These are phyloP conservation scores for Osmoderma eremita DNA, from an alignment of 2,888 invertebrate species.

Conservation along the genomic window DNA sequence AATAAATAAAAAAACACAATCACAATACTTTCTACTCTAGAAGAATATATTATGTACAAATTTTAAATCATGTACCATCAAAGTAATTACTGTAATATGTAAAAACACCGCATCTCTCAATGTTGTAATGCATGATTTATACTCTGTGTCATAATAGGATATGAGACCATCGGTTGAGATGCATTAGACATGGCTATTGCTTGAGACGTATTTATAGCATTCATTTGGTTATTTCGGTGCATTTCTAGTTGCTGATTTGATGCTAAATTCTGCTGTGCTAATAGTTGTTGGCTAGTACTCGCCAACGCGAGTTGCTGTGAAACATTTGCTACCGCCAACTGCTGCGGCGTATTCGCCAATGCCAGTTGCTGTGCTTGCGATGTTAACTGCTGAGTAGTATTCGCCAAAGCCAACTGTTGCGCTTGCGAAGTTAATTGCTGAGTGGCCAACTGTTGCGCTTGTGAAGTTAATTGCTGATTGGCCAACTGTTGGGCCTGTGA, in stretches of 20 bases:
- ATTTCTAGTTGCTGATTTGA: slow-evolving; percentile 58
- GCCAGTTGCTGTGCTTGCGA: slow-evolving; percentile 58
- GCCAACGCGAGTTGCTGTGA: slow-evolving; percentile 58
- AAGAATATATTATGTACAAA: slow-evolving; percentile 26
- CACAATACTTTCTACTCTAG: slow-evolving; percentile 31
- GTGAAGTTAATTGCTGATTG: slow-evolving; percentile 52
- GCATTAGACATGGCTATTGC: slow-evolving; percentile 71
- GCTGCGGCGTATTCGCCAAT: slow-evolving; percentile 56
- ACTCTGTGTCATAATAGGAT: slow-evolving; percentile 74
- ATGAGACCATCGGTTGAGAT: slow-evolving; percentile 72
- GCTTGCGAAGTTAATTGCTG: slow-evolving; percentile 52
- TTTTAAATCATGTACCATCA: slow-evolving; percentile 18
- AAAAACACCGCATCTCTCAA: slow-evolving; percentile 36
- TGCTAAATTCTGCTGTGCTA: slow-evolving; percentile 58
- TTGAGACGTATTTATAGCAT: slow-evolving; percentile 64
- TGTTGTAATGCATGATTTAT: slow-evolving; percentile 59
- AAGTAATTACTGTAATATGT: slow-evolving; percentile 1
- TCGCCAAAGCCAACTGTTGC: slow-evolving; percentile 59
- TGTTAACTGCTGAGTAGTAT: slow-evolving; percentile 53
- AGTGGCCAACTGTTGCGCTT: slow-evolving; percentile 58
- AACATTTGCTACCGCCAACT: slow-evolving; percentile 55
- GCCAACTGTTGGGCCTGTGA: slow-evolving; percentile 57
- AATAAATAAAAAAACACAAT: slow-evolving; percentile 26
- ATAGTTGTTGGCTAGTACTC: slow-evolving; percentile 54
- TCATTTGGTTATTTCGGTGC: slow-evolving; percentile 59